Evolutionary conservation across 2,113 vertebrate species (phyloP).

Genomic region (Rynchops niger): DNA sequence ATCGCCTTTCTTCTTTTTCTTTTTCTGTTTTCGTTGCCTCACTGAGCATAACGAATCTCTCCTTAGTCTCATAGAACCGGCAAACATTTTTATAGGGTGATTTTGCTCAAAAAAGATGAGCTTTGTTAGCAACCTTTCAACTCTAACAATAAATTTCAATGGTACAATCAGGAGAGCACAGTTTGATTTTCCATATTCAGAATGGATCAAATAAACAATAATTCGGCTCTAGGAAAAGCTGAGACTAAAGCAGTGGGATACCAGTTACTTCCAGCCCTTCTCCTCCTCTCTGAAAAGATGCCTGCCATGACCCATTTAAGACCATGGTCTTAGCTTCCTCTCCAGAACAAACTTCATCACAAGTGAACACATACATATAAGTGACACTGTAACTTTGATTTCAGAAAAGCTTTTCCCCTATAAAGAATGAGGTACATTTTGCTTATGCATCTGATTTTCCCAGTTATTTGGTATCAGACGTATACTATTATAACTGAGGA

Average conservation of each 20-base stretch:
- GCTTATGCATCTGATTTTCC: neutral
- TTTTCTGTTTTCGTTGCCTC: slow-evolving; percentile 6
- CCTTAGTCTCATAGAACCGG: neutral
- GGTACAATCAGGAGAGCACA: slow-evolving; percentile 26
- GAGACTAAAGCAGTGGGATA: slow-evolving; percentile 19
- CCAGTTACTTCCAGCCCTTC: neutral
- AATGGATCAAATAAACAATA: slow-evolving; percentile 32
- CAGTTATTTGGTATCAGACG: neutral
- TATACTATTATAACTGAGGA: neutral
- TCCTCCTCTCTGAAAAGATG: neutral
- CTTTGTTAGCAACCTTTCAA: slow-evolving; percentile 49
- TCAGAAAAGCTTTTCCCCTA: neutral
- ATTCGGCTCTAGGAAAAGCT: neutral
- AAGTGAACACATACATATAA: neutral
- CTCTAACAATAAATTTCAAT: slow-evolving; percentile 23
- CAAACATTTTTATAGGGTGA: neutral
- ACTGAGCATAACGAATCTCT: neutral
- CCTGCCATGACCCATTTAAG: neutral
- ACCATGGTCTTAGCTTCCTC: neutral
- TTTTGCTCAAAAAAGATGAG: slow-evolving; percentile 18
- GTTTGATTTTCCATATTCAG: slow-evolving; percentile 29
- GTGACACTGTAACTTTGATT: neutral
- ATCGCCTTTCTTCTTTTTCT: neutral
- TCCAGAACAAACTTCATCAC: neutral
- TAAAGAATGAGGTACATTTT: neutral